These are phyloP conservation scores for Pelodiscus sinensis DNA, from an alignment of 2,113 vertebrate genomes.

Conservation along the genomic window DNA sequence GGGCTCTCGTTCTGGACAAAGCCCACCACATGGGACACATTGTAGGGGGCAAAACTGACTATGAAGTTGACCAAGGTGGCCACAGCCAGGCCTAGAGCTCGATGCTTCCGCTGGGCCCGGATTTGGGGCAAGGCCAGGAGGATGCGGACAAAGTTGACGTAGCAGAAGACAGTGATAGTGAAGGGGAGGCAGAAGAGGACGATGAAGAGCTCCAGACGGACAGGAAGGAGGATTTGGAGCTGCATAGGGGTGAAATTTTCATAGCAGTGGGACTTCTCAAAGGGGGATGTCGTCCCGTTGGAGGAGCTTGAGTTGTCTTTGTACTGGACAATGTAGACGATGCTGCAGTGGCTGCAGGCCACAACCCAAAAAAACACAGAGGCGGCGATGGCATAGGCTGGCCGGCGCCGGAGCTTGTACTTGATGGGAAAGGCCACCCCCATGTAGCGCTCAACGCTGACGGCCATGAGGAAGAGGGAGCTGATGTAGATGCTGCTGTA, in stretches of 20 bases:
- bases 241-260: slow-evolving; percentile 3
- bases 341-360: slow-evolving; percentile 80
- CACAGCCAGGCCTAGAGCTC: slow-evolving; percentile 68
- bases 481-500: slow-evolving; percentile 84
- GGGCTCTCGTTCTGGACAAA: slow-evolving; percentile 68
- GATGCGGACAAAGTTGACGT: slow-evolving; percentile 65
- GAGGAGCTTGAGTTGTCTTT: neutral
- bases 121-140: slow-evolving; percentile 66
- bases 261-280: slow-evolving; percentile 41
- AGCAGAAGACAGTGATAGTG: slow-evolving; percentile 72
- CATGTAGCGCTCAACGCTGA: slow-evolving; percentile 90
- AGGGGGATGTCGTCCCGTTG: too few species aligned
- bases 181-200: slow-evolving; percentile 73
- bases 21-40: slow-evolving; percentile 87
- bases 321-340: slow-evolving; percentile 76
- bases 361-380: slow-evolving; percentile 85
- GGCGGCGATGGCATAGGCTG: slow-evolving; percentile 73
- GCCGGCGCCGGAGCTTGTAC: slow-evolving; percentile 79
- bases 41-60: slow-evolving; percentile 84
- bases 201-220: slow-evolving; percentile 70
- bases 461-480: slow-evolving; percentile 77
- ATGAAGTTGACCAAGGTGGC: slow-evolving; percentile 72
- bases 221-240: slow-evolving; percentile 6
- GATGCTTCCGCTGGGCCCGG: slow-evolving; percentile 35
- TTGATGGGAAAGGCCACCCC: slow-evolving; percentile 88